Evolutionary conservation across 2,113 vertebrate genomes (phyloP).

Genomic region (Lagenorhynchus albirostris): DNA sequence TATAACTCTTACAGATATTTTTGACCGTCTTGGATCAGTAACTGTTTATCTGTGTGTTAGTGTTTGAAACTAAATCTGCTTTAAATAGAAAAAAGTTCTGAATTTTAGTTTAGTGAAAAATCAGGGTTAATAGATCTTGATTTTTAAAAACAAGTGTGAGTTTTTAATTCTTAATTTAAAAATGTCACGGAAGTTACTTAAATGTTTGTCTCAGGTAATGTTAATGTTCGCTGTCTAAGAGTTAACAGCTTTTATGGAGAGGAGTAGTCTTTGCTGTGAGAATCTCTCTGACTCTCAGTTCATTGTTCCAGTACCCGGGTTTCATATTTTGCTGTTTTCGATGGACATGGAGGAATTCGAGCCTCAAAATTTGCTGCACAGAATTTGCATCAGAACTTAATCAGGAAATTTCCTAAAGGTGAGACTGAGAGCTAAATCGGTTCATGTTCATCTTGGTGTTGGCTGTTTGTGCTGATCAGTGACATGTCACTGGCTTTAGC

Average conservation of each 20-base stretch:
- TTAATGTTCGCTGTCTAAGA: neutral
- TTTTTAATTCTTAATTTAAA: neutral
- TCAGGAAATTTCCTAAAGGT: conserved; percentile 94
- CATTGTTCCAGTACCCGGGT: conserved; percentile 84
- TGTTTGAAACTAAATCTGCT: neutral
- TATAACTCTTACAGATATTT: neutral
- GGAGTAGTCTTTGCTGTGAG: neutral
- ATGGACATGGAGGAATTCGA: conserved; percentile 93
- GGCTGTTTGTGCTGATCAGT: neutral
- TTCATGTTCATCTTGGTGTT: rapidly evolving
- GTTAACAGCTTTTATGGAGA: neutral
- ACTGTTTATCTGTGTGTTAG: neutral
- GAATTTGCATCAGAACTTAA: conserved; percentile 92
- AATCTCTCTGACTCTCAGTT: neutral
- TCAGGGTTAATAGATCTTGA: neutral
- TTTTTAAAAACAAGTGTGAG: neutral
- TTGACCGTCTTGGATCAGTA: neutral
- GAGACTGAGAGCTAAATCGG: neutral
- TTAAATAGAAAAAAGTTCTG: neutral
- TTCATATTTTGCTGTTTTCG: conserved; percentile 95
- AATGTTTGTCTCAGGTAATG: neutral
- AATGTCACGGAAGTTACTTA: neutral
- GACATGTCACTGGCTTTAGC: neutral
- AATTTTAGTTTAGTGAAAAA: conserved; percentile 14
- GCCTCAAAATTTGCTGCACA: conserved; percentile 94